These are phyloP conservation scores for Deilephila elpenor DNA, from an alignment of 2,888 invertebrate genomes.

Conservation along the genomic window DNA sequence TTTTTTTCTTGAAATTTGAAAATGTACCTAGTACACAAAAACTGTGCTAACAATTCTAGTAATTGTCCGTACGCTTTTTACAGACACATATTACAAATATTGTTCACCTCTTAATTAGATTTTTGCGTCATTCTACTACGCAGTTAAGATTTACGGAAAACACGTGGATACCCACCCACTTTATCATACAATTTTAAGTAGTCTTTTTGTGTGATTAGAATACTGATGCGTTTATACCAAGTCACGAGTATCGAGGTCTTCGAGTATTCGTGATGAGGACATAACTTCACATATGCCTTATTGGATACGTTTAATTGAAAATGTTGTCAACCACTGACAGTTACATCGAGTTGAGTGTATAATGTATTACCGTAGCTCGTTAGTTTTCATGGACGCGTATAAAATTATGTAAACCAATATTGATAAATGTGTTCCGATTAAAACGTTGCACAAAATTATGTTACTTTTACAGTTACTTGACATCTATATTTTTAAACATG, in stretches of 20 bases:
- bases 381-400: neutral
- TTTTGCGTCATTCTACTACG: neutral
- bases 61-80: neutral
- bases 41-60: neutral
- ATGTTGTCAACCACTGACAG: slow-evolving; percentile 7
- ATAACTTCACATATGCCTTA: slow-evolving; percentile 35
- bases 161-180: neutral
- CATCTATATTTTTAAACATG: no score
- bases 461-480: no score
- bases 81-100: neutral
- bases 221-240: slow-evolving; percentile 53
- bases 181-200: neutral
- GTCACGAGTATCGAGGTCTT: slow-evolving; percentile 64
- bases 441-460: no score
- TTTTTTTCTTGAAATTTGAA: neutral
- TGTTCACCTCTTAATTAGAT: slow-evolving; percentile 14
- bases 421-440: neutral
- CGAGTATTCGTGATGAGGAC: slow-evolving; percentile 58
- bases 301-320: slow-evolving; percentile 10
- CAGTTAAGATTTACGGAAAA: neutral
- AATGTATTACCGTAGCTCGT: neutral
- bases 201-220: slow-evolving; percentile 49
- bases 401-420: neutral
- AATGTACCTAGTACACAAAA: neutral
- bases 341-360: neutral